These are phyloP conservation scores for Tetragnatha montana DNA, from an alignment of 2,888 invertebrate species.

Conservation along the genomic window DNA sequence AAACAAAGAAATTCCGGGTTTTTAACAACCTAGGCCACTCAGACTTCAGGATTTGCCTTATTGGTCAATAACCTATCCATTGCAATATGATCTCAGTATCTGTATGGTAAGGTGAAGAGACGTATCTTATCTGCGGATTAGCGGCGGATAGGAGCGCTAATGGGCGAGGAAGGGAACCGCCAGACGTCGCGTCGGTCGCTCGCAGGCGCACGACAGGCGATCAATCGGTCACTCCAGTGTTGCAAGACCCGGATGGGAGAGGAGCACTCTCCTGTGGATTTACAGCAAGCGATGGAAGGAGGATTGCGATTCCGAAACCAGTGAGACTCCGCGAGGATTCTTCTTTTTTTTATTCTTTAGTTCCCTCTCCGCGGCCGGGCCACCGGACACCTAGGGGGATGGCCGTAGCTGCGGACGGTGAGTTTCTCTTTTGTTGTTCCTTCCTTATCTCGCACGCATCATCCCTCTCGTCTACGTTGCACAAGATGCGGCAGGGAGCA, in stretches of 20 bases:
- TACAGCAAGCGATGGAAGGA: constrained; percentile 59
- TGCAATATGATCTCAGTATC: too few species aligned
- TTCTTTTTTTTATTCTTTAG: constrained; percentile 38
- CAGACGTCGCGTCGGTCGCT: constrained; percentile 28
- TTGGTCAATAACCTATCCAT: too few species aligned
- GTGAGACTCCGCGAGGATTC: constrained; percentile 41
- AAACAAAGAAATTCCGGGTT: too few species aligned
- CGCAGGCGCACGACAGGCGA: constrained; percentile 63
- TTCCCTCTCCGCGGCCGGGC: constrained; percentile 24
- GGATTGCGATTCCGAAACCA: constrained; percentile 58
- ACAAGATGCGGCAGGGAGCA: background rate
- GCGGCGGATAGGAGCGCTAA: constrained; percentile 20
- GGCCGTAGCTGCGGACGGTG: constrained; percentile 67
- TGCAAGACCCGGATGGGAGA: constrained; percentile 61
- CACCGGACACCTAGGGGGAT: constrained; percentile 49
- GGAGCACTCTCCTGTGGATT: constrained; percentile 56
- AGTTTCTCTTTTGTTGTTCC: constrained; percentile 19
- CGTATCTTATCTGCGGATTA: background rate
- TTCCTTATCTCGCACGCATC: background rate
- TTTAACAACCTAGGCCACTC: too few species aligned
- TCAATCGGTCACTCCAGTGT: constrained; percentile 69
- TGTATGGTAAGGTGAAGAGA: too few species aligned
- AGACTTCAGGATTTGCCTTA: too few species aligned
- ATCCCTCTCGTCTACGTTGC: background rate
- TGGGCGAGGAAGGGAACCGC: too few species aligned